These are phyloP conservation scores for Tipula helvola DNA, from an alignment of 2,888 invertebrate species.

Conservation along the genomic window DNA sequence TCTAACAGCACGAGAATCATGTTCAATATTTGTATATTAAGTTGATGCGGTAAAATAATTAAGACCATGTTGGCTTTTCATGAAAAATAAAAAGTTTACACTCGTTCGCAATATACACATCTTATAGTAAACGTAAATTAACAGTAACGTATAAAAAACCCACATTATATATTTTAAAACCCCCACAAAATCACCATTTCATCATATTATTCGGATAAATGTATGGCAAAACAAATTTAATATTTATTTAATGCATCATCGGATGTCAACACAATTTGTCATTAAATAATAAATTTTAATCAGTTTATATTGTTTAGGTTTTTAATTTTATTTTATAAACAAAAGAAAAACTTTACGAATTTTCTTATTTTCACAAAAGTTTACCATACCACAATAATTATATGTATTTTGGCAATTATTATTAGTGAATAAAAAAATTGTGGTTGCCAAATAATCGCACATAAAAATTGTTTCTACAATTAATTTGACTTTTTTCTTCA, in stretches of 20 bases:
- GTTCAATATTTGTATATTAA: background rate
- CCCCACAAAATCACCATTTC: too few relatives aligned
- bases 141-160: too few relatives aligned
- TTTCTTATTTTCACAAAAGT: background rate
- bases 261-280: too few relatives aligned
- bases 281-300: background rate
- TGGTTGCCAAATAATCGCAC: background rate
- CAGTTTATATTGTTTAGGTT: background rate
- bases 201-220: too few relatives aligned
- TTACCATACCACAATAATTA: background rate
- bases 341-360: background rate
- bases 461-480: background rate
- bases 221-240: too few relatives aligned
- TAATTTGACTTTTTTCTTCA: background rate
- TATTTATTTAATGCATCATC: too few relatives aligned
- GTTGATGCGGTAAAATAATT: background rate
- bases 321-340: background rate
- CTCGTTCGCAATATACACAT: background rate
- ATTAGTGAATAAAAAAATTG: background rate
- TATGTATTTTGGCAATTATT: background rate
- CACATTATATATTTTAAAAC: too few relatives aligned
- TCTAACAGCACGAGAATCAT: background rate
- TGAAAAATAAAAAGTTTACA: background rate
- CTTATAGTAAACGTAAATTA: too few relatives aligned
- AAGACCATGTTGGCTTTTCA: background rate